These are phyloP conservation scores for Tetragnatha montana DNA, from an alignment of 2,888 invertebrate species.

Conservation along the genomic window DNA sequence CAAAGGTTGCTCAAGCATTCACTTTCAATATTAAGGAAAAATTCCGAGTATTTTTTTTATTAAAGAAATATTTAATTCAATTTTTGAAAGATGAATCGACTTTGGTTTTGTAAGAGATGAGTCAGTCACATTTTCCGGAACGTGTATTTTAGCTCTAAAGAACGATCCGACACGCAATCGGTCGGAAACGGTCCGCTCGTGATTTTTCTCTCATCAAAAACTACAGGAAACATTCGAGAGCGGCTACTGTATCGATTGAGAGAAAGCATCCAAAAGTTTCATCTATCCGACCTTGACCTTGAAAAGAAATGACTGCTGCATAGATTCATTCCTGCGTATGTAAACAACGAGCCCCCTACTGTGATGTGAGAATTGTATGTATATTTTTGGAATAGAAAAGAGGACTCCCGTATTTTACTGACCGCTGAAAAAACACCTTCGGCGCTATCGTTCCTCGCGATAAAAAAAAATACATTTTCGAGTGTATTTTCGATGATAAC, in stretches of 20 bases:
- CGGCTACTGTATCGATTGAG: neutral
- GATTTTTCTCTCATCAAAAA: neutral
- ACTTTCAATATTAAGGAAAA: too few relatives aligned
- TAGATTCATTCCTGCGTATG: neutral
- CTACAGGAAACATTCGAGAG: neutral
- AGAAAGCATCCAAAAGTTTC: neutral
- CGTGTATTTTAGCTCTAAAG: too few relatives aligned
- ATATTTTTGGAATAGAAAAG: neutral
- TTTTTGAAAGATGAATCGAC: too few relatives aligned
- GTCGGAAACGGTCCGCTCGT: neutral
- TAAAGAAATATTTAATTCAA: too few relatives aligned
- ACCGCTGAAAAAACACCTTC: neutral
- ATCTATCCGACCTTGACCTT: slow-evolving; percentile 24
- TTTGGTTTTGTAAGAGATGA: too few relatives aligned
- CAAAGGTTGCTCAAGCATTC: too few relatives aligned
- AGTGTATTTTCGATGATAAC: neutral
- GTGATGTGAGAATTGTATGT: neutral
- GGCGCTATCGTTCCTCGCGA: neutral
- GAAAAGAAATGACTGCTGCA: neutral
- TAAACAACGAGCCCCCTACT: neutral
- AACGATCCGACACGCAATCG: neutral
- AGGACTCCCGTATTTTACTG: neutral
- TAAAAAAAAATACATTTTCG: too few relatives aligned
- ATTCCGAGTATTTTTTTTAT: too few relatives aligned
- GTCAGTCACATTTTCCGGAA: too few relatives aligned